A percentile compares a stretch with the other conserved stretches of the same genome.
Evolutionary conservation across 2,113 vertebrate species (phyloP).

Genomic region (Sterna hirundo): DNA sequence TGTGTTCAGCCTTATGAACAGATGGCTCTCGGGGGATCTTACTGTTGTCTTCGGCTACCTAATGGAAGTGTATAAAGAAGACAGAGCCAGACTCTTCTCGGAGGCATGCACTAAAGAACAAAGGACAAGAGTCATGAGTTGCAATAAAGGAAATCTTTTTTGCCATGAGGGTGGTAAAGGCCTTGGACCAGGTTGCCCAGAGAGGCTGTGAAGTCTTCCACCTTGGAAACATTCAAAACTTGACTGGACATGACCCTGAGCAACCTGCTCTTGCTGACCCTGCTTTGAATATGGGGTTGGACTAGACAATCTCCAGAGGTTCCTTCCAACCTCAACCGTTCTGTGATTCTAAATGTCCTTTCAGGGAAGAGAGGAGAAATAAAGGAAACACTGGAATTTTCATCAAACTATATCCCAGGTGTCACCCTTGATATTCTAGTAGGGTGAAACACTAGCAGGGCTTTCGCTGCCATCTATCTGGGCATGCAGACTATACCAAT

Average conservation of each 20-base stretch:
- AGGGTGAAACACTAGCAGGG: background rate
- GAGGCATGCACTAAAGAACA: constrained; percentile 6
- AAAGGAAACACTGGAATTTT: background rate
- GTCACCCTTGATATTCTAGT: background rate
- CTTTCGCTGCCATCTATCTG: background rate
- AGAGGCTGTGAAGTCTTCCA: background rate
- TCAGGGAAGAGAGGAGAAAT: background rate
- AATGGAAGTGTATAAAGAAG: background rate
- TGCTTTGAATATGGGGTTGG: background rate
- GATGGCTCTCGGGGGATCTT: background rate
- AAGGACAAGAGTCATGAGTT: background rate
- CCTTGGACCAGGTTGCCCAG: background rate
- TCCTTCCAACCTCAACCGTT: background rate
- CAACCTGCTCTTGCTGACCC: background rate
- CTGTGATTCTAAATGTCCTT: background rate
- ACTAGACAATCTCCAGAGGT: background rate
- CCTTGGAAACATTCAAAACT: background rate
- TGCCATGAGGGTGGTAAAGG: background rate
- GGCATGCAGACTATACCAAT: background rate
- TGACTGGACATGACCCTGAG: background rate
- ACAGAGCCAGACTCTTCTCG: background rate
- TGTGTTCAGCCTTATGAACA: background rate
- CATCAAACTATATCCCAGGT: background rate
- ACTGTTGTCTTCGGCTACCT: background rate
- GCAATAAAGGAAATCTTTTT: background rate